Percentiles rank a stretch among this genome's conserved stretches.
Evolutionary conservation across 2,113 vertebrate genomes (phyloP).

Genomic region (Notiomystis cincta): DNA sequence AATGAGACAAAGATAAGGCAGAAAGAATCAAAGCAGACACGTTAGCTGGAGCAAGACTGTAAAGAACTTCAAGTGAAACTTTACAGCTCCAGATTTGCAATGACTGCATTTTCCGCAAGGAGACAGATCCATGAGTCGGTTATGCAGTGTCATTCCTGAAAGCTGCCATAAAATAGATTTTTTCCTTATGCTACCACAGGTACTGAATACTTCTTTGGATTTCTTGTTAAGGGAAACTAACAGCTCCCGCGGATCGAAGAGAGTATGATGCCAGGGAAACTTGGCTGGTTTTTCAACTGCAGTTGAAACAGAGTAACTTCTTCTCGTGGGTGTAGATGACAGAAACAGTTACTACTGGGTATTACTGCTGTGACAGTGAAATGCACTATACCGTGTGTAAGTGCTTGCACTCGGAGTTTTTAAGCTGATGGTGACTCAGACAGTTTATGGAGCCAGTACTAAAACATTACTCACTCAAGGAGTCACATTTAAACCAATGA

Average conservation of each 20-base stretch:
- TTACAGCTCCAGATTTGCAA: not conserved
- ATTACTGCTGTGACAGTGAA: not conserved
- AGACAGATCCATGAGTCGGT: not conserved
- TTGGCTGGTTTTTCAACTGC: not conserved
- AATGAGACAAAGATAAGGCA: slow-evolving; percentile 6
- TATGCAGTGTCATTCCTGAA: not conserved
- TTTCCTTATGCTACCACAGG: not conserved
- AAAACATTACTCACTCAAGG: slow-evolving; percentile 6
- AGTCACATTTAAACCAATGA: not conserved
- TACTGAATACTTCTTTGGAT: not conserved
- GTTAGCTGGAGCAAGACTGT: not conserved
- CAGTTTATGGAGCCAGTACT: not conserved
- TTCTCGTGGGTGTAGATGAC: not conserved
- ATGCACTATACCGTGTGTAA: not conserved
- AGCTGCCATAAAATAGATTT: not conserved
- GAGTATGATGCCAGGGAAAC: not conserved
- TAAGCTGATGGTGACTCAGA: slow-evolving; percentile 4
- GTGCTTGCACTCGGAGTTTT: not conserved
- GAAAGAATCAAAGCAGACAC: slow-evolving; percentile 18
- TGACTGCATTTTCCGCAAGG: not conserved
- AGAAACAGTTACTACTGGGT: not conserved
- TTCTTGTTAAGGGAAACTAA: not conserved
- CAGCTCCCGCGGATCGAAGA: fast-evolving
- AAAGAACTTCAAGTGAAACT: not conserved
- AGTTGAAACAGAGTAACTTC: not conserved